Conservation (phyloP, 2,113 vertebrate genomes). For the Esox niger region DNA sequence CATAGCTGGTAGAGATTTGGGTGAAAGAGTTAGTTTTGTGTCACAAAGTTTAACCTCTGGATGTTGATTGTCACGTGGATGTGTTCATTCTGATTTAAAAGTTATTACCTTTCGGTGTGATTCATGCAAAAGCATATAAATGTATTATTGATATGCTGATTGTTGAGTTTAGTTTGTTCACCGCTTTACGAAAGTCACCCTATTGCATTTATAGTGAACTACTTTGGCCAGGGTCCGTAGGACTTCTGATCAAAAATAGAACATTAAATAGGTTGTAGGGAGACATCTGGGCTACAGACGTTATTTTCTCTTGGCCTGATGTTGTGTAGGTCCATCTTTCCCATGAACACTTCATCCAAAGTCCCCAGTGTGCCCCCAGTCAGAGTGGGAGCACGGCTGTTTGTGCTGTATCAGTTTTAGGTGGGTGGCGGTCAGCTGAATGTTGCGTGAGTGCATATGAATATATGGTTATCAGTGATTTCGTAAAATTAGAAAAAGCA, state of each 20-base stretch:
- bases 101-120: constrained; percentile 21
- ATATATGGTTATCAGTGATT: constrained; percentile 6
- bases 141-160: constrained; percentile 25
- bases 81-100: background rate
- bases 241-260: too few relatives aligned
- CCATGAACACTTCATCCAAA: too few relatives aligned
- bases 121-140: constrained; percentile 29
- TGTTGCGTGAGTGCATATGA: constrained; percentile 13
- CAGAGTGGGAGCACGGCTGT: background rate
- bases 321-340: too few relatives aligned
- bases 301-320: too few relatives aligned
- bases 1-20: background rate
- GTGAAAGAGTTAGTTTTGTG: constrained; percentile 21
- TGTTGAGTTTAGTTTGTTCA: too few relatives aligned
- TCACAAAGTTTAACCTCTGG: constrained; percentile 14
- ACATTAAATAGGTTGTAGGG: too few relatives aligned
- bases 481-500: constrained; percentile 13
- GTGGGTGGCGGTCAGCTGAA: constrained; percentile 14
- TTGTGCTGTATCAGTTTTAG: constrained; percentile 1
- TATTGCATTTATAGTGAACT: too few relatives aligned
- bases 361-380: constrained; percentile 7
- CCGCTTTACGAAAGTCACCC: too few relatives aligned
- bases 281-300: too few relatives aligned
- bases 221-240: too few relatives aligned
- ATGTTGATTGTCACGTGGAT: constrained; percentile 4